Base-by-base conservation (phyloP, 2,113 vertebrate genomes). In the Orycteropus afer region DNA sequence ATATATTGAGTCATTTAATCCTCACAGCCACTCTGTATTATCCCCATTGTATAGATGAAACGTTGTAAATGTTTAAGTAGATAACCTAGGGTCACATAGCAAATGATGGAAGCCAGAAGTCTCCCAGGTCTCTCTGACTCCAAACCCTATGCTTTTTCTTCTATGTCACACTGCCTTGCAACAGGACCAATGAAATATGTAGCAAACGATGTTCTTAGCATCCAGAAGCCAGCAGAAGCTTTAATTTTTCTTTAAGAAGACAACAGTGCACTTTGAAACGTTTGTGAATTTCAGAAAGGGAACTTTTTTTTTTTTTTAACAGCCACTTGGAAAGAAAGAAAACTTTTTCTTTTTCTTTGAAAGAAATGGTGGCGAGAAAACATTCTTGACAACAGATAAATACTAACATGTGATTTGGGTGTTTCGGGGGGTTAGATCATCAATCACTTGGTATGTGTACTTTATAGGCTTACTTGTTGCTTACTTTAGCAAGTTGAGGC, bases 401-500 rank as follows among this genome's bases (percentile, higher is more conserved):
- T 65, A 18, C 65, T 90, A 81, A 90, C 7, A 67, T 88, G 92
- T 80, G 47, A 88, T 87, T 93, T 85, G 53, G 40, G 42, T 63
- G 32, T 93, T 78, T 78, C 73, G 27, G 84, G 55, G n/a, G 61
- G 18, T 51, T 93, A 69, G 40, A 47, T 77, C 86, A 71, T 84
- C 18, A 40, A 71, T 84, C 18, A 40, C 90, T 92, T 86, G 47
- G 29, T 78, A 3, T 93, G n/a, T 95, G 17, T 77, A 25, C 45
- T 90, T 87, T 45, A 86, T 3, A 88, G 86, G 53, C 37, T 95
- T 92, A 12, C 34, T 61, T 79, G 22, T 83, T 93, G 53, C 65
- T 89, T 89, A 51, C 13, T 81, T 92, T 67, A 90, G 81, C 93
- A 92, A 81, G 49, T 67, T 78, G 37, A 96, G 37, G 47, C 34